These are phyloP conservation scores for Adoxophyes honmai DNA, from an alignment of 1,140 invertebrate species.

Conservation along the genomic window DNA sequence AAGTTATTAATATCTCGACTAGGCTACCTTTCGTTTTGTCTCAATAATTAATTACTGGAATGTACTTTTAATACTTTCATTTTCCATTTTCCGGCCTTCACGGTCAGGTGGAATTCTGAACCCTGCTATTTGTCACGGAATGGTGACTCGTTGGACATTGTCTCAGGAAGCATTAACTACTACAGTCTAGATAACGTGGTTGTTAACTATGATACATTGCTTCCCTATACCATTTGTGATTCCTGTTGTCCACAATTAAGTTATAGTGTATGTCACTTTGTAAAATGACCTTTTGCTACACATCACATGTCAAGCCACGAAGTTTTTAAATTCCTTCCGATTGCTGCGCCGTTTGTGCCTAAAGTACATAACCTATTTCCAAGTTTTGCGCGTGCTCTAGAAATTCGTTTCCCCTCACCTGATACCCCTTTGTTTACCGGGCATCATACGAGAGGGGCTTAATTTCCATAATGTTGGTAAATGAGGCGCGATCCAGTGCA, in stretches of 20 bases:
- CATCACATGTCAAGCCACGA: too few relatives aligned
- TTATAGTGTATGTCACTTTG: too few relatives aligned
- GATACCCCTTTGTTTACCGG: neutral
- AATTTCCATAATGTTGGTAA: conserved; percentile 12
- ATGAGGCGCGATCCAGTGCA: neutral
- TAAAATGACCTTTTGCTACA: too few relatives aligned
- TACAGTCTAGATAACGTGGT: too few relatives aligned
- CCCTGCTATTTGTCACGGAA: conserved; percentile 22
- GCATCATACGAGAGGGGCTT: conserved; percentile 1
- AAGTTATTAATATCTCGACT: neutral
- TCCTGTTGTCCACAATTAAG: too few relatives aligned
- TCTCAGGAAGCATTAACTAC: neutral
- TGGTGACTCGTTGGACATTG: conserved; percentile 16
- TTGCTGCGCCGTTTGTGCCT: too few relatives aligned
- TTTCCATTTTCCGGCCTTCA: neutral
- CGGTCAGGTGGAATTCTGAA: conserved; percentile 14
- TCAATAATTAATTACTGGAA: neutral
- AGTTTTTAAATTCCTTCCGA: too few relatives aligned
- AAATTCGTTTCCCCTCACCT: neutral
- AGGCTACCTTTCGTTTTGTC: neutral
- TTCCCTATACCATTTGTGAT: too few relatives aligned
- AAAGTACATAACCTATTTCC: too few relatives aligned
- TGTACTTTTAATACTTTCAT: neutral
- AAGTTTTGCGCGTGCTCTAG: neutral
- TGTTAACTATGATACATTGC: too few relatives aligned